Evolutionary conservation across 1,140 invertebrate genomes (phyloP), one percentile per base, ranked within the genome.

Genomic region (Stenopsyche tienmushanensis): DNA sequence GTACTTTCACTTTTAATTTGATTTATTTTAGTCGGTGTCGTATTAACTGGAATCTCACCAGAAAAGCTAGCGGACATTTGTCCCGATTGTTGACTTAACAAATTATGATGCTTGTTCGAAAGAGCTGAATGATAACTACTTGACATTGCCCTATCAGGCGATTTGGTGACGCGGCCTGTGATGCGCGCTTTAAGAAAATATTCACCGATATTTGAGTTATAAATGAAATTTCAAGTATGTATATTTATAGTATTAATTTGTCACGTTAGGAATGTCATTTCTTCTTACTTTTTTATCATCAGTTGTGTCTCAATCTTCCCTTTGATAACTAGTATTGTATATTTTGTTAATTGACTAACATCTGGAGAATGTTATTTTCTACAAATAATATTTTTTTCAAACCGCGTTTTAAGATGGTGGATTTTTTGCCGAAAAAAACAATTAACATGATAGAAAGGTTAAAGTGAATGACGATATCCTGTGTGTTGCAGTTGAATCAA

Each of bases 81-180:
- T n/a, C 62, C 62, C 0, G 65, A 53, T 42, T 71, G 62, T 15
- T 76, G 47, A 49, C 65, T 60, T 70, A 74, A 3, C 71, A 72
- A 0, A 73, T 73, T 0, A 72, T 76, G 53, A 65, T 72, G 34
- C 70, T 70, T 69, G 49, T 74, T 73, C 10, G 72, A 42, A 1
- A 76, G 39, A 2, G 75, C 73, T 1, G 75, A 69, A 64, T 90
- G 88, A 77, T 84, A 90, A 72, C 88, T 89, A 9, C 84, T 81
- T 1, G 84, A 78, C 79, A 91, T 88, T n/a, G 39, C 44, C 26
- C 87, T 82, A 72, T 90, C 88, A 0, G 88, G 88, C 0, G 88
- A 90, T n/a, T 82, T 78, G 34, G 81, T 78, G 81, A 87, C 73
- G 62, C 81, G 64, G 65, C 80, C 73, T 49, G 82, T 66, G 66